Base-by-base conservation (phyloP, 2,888 invertebrate genomes). In the Copidosoma aretas region DNA sequence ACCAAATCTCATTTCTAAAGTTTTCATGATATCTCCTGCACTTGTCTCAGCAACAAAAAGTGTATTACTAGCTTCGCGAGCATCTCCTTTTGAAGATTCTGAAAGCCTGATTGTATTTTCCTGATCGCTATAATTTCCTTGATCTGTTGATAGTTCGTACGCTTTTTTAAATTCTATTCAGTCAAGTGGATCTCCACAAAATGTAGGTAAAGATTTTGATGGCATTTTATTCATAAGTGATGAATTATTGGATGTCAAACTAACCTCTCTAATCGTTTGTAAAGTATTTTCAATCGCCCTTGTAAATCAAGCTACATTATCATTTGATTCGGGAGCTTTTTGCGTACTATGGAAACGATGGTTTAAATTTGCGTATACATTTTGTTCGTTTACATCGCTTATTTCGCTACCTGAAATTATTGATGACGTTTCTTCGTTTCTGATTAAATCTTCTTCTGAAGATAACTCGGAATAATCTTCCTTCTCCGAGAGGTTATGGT, bases 1-100 rank as follows among this genome's bases (percentile, higher is more conserved):
- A 8, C 39, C 57, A 41, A 57, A 57, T 22, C 57, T 21, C 57
- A 57, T 41, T 41, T 57, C 41, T 19, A 57, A 39, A 17, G 39
- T 39, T 1, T 57, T 15, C 32, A 57, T 57, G 8, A 57, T 57
- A 12, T 57, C 41, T 3, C 17, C 1, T 2, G 57, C 4, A 41
- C 8, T 57, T n/a, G 12, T 2, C 10, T n/a, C 57, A 5, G 57
- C 57, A 5, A 39, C 19, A 1, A 32, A 57, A 24, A 57, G 15
- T 2, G 39, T 1, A 1, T 41, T 21, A 1, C 19, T 22, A 1
- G 32, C 57, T n/a, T 57, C n/a, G 17, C 32, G 32, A 39, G 41
- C 57, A 12, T 17, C 41, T 41, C 57, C 57, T 2, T 21, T n/a
- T 19, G 39, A 39, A 22, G 57, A 10, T 4, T 57, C 41, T 1